Percentiles rank a stretch among this genome's conserved stretches.
phyloP scores from a whole-genome alignment of 2,113 vertebrate species.

The Lepus europaeus region DNA sequence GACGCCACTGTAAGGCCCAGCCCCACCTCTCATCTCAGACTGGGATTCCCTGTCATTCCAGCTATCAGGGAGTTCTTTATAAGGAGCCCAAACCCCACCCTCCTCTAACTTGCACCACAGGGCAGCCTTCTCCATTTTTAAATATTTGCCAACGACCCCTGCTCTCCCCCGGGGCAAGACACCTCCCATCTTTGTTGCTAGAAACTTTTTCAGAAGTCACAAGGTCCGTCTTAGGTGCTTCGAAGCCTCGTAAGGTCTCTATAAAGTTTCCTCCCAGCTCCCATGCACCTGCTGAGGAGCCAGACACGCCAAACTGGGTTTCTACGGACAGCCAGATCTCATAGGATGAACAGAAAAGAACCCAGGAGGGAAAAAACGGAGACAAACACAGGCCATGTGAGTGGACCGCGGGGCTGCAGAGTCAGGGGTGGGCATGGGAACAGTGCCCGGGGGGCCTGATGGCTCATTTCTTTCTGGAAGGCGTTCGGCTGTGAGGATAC shows the following conservation, averaged over 20 bases:
- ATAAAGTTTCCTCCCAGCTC: neutral
- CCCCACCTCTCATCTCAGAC: neutral
- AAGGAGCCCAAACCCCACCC: neutral
- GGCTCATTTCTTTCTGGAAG: neutral
- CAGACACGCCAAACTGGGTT: neutral
- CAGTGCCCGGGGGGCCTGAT: neutral
- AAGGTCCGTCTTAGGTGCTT: neutral
- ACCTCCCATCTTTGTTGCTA: neutral
- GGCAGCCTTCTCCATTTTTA: neutral
- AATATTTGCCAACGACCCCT: neutral
- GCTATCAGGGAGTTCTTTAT: neutral
- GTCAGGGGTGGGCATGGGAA: neutral
- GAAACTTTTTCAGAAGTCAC: neutral
- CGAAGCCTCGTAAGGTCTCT: neutral
- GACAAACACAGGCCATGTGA: neutral
- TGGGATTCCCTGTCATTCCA: neutral
- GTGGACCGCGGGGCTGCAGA: neutral
- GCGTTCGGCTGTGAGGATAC: neutral
- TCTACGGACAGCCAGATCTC: neutral
- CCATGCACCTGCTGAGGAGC: neutral
- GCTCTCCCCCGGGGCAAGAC: neutral
- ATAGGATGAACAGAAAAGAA: neutral
- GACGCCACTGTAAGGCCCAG: neutral
- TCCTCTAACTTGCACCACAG: neutral
- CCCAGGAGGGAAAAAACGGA: neutral